A percentile compares a stretch with the other conserved stretches of the same genome.
Evolutionary conservation across 2,113 vertebrate species (phyloP).

Genomic region (Corvus cornix): DNA sequence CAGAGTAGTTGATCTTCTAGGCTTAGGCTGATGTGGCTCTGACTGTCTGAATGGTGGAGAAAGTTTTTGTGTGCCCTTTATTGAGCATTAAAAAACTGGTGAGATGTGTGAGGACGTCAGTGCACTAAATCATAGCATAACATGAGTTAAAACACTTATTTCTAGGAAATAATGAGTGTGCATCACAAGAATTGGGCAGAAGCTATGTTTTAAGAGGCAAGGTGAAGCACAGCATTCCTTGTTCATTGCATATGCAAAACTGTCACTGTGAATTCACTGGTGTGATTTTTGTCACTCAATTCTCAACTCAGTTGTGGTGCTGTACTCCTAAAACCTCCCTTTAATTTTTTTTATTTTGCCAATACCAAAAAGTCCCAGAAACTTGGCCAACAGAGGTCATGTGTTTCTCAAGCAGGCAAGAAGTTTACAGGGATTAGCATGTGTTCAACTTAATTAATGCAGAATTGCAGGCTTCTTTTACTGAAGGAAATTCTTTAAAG

Average conservation of each 20-base stretch:
- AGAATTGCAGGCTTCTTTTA: background rate
- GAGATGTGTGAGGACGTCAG: rapidly evolving
- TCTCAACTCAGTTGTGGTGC: background rate
- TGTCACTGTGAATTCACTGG: background rate
- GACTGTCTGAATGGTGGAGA: background rate
- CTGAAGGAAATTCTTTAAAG: background rate
- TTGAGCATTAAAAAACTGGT: background rate
- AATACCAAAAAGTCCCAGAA: background rate
- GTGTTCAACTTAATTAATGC: background rate
- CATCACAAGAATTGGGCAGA: background rate
- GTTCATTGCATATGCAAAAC: rapidly evolving
- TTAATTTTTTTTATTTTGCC: background rate
- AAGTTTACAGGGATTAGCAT: background rate
- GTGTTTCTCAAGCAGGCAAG: background rate
- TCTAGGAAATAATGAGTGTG: background rate
- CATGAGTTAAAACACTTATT: background rate
- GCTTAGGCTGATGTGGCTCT: background rate
- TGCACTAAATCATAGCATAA: background rate
- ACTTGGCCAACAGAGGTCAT: background rate
- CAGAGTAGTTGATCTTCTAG: background rate
- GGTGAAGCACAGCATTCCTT: background rate
- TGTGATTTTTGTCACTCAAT: background rate
- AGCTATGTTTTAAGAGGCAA: background rate
- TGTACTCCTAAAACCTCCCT: rapidly evolving
- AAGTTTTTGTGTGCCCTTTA: background rate